Conservation (phyloP, 2,888 invertebrate species). For the Metellina segmentata region DNA sequence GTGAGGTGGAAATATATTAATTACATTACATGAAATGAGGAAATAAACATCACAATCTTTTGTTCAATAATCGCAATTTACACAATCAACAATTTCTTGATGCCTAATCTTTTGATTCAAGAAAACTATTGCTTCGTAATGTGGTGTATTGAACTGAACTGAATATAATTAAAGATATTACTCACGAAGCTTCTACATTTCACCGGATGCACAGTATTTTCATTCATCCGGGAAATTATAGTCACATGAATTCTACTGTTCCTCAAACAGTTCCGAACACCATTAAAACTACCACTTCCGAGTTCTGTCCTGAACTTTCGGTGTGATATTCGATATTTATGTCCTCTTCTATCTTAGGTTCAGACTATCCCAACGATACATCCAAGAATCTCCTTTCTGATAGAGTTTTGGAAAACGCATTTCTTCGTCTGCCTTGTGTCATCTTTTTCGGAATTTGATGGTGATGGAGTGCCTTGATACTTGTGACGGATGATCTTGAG, state of each 20-base stretch:
- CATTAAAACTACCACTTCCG: neutral
- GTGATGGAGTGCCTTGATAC: constrained; percentile 60
- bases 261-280: neutral
- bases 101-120: too few species aligned
- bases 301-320: neutral
- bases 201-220: too few species aligned
- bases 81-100: too few species aligned
- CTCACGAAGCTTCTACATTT: too few species aligned
- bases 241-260: neutral
- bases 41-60: too few species aligned
- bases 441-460: constrained; percentile 64
- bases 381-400: constrained; percentile 22
- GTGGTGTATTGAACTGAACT: too few species aligned
- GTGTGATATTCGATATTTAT: neutral
- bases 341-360: neutral
- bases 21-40: too few species aligned
- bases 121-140: too few species aligned
- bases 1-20: too few species aligned
- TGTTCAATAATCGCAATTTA: too few species aligned
- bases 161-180: too few species aligned
- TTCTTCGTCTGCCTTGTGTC: constrained; percentile 18
- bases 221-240: too few species aligned
- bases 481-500: constrained; percentile 64
- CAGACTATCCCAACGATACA: constrained; percentile 12
- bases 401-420: constrained; percentile 37